Base-by-base conservation (phyloP, 1,140 invertebrate species). In the Acyrthosiphon pisum region DNA sequence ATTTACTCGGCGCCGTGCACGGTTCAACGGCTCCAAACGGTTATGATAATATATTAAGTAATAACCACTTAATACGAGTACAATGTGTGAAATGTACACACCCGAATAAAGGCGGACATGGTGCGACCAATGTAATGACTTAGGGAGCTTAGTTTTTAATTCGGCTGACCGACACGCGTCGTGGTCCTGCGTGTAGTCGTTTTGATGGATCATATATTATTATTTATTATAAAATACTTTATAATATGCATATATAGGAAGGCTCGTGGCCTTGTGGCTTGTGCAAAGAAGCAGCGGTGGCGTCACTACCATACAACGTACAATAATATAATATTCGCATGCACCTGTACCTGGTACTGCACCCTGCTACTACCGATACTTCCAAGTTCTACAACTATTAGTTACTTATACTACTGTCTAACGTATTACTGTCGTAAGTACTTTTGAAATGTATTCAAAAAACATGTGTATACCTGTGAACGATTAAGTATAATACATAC, bases 41-140 rank as follows among this genome's bases (percentile, higher is more conserved):
- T 76, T 76, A 76, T 76, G 60, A 76, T 76, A 35, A 76, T 76
- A 76, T 68, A 68, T n/a, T n/a, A 76, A 76, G 60, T 76, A n/a
- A 76, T n/a, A n/a, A 76, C 60, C 30, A 76, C 60, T 76, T 76
- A n/a, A 76, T 76, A 18, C 14, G 14, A 76, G 60, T n/a, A 35
- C 14, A n/a, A 76, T n/a, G 14, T 14, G 30, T 30, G n/a, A n/a
- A 53, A 2, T 50, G 8, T 11, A 14, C 20, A 14, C 1, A n/a
- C n/a, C n/a, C 1, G 4, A 76, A 35, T n/a, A 76, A 76, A n/a
- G 18, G 14, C n/a, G 18, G n/a, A 76, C 11, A 14, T n/a, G 30
- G 22, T 1, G n/a, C 14, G 30, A 68, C 4, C 4, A 14, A 30
- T n/a, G n/a, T n/a, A 68, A n/a, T 14, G n/a, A 35, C 14, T 76